A percentile compares a stretch with the other conserved stretches of the same genome.
phyloP scores from a whole-genome alignment of 92 coral and sea anemone genomes.

The Zoanthus sociatus region DNA sequence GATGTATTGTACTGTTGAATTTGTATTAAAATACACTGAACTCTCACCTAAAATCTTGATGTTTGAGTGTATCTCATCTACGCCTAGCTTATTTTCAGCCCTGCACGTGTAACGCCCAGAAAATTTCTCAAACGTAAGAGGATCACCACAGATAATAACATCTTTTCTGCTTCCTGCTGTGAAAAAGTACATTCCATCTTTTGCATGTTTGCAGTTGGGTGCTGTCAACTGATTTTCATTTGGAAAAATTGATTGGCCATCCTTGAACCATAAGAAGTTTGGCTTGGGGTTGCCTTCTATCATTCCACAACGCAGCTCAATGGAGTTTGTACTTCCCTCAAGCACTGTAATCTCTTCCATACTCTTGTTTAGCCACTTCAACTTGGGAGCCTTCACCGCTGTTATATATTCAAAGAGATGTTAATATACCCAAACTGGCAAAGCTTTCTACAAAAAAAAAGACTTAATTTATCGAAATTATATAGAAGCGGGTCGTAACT shows the following conservation, averaged over 20 bases:
- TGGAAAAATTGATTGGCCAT: background rate
- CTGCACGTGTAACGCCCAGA: constrained; percentile 31
- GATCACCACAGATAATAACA: constrained; percentile 23
- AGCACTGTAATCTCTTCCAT: constrained; percentile 11
- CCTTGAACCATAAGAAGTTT: background rate
- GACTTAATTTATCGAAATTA: too few relatives aligned
- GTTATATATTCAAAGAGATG: background rate
- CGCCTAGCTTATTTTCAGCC: constrained; percentile 8
- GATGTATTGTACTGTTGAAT: too few relatives aligned
- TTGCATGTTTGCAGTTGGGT: constrained; percentile 18
- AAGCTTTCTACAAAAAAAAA: background rate
- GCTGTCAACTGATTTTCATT: constrained; percentile 1
- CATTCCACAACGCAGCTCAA: constrained; percentile 8
- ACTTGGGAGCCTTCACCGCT: constrained; percentile 14
- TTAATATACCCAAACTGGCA: background rate
- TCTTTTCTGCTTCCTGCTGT: constrained; percentile 16
- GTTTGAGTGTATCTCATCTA: background rate
- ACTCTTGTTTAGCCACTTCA: constrained; percentile 1
- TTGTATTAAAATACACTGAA: too few relatives aligned
- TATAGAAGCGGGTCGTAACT: too few relatives aligned
- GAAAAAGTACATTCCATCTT: constrained; percentile 34
- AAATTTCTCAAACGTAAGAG: constrained; percentile 6
- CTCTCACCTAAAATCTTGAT: constrained; percentile 21
- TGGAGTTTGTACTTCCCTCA: background rate
- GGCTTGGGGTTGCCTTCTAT: constrained; percentile 22